phyloP scores from a whole-genome alignment of 2,113 vertebrate species.

The Megaptera novaeangliae region DNA sequence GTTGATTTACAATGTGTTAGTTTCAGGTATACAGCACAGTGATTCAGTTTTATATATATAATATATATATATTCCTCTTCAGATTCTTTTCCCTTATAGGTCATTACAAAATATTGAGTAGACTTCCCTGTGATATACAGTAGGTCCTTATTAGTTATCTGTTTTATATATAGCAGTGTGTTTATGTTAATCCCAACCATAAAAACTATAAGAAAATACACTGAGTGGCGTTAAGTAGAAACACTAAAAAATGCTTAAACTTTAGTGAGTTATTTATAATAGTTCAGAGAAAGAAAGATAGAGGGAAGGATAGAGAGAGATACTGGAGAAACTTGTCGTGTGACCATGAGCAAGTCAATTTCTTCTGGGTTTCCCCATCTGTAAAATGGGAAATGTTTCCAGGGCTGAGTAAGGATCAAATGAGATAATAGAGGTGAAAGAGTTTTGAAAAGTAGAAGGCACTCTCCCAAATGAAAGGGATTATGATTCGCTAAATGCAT shows the following conservation, averaged over 20 bases:
- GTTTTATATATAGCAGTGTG: not conserved
- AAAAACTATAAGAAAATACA: not conserved
- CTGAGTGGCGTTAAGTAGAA: not conserved
- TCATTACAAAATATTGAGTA: not conserved
- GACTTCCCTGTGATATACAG: not conserved
- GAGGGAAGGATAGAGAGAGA: not conserved
- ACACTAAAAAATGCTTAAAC: not conserved
- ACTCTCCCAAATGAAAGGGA: conserved; percentile 23
- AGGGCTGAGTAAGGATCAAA: not conserved
- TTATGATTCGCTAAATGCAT: conserved; percentile 49
- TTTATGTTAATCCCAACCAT: not conserved
- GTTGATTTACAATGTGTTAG: not conserved
- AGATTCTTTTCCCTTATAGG: not conserved
- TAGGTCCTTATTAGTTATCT: not conserved
- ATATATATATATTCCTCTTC: not conserved
- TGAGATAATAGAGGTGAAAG: conserved; percentile 5
- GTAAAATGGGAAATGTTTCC: conserved; percentile 19
- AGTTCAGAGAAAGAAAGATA: not conserved
- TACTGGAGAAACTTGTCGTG: not conserved
- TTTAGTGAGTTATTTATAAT: not conserved
- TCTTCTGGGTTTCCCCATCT: conserved; percentile 21
- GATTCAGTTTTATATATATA: not conserved
- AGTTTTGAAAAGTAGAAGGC: conserved; percentile 41
- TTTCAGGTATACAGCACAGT: not conserved
- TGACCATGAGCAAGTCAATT: not conserved